Base-by-base conservation (phyloP, 2,797 vertebrate species). In the Merluccius polli region DNA sequence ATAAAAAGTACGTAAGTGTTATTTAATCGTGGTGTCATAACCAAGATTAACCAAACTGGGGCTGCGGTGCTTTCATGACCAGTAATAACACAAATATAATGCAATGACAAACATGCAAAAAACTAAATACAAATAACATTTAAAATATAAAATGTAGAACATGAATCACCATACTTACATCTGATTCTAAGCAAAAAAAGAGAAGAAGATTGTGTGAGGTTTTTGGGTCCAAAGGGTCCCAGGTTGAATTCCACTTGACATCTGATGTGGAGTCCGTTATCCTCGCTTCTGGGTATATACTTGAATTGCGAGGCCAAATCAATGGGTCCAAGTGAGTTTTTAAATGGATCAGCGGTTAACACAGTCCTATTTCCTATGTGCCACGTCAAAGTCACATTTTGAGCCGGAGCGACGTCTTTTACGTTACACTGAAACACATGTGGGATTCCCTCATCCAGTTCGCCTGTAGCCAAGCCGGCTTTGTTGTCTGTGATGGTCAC, bases 231-330 rank as follows among this genome's bases (percentile, higher is more conserved):
- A 7, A 83, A 79, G 73, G 86, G 81, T 30, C 77, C 78, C 74
- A 94, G 83, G 78, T 92, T 77, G 82, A 93, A 83, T 3, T 71
- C 36, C 35, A 89, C 93, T 72, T 89, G 88, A 69, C 93, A 93
- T 79, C 77, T 87, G 76, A 92, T 77, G 1, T 74, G 52, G 65
- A 35, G 79, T 72, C 81, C 76, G 1, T 87, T n/a, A 67, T 93
- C 84, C 11, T 11, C 0, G 86, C 80, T 88, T 0, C 29, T 76
- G 0, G 88, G 75, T 1, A 0, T 78, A 67, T 90, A 85, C 9
- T 0, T 15, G n/a, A 81, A 9, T 18, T 7, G 13, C 2, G 36
- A 5, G 0, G 1, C 27, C 48, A 3, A 4, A 75, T 78, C 33
- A 5, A 30, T 72, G 29, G 87, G 88, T 44, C 13, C 12, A 18